Evolutionary conservation across 1,140 invertebrate species (phyloP).

Genomic region (Drosophila insularis): DNA sequence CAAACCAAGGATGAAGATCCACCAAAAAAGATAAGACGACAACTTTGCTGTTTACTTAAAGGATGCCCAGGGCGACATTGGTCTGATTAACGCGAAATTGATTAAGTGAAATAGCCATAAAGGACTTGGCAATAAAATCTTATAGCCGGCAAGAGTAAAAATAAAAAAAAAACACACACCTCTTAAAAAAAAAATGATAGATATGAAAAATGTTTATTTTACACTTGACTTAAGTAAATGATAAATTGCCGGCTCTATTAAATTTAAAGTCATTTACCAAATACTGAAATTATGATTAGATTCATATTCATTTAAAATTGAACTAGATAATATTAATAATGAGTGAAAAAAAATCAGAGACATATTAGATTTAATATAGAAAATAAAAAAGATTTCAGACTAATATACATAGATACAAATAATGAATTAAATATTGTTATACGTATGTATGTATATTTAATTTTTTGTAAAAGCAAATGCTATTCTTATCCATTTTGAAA

Average conservation of each 20-base stretch:
- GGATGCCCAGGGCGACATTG: conserved; percentile 71
- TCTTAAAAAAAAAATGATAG: not conserved
- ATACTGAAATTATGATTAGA: not conserved
- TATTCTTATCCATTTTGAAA: too few relatives aligned
- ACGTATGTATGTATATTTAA: too few relatives aligned
- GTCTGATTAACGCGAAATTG: conserved; percentile 78
- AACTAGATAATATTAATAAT: too few relatives aligned
- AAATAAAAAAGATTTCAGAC: too few relatives aligned
- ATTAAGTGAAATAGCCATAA: conserved; percentile 69
- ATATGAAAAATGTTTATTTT: conserved; percentile 8
- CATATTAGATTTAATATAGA: too few relatives aligned
- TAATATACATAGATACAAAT: too few relatives aligned
- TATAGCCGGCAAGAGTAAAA: not conserved
- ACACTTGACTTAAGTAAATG: conserved; percentile 1
- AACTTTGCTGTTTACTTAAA: conserved; percentile 65
- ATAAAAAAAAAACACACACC: not conserved
- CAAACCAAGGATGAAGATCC: conserved; percentile 15
- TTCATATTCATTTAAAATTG: too few relatives aligned
- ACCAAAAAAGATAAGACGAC: conserved; percentile 49
- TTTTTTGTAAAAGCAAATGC: too few relatives aligned
- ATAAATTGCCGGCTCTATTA: not conserved
- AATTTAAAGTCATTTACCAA: not conserved
- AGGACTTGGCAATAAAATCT: conserved; percentile 5
- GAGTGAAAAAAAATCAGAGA: too few relatives aligned
- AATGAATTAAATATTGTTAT: too few relatives aligned